Evolutionary conservation across 2,797 vertebrate genomes (phyloP), one percentile per base, ranked within the genome.

Genomic region (Amblyopsis hoosieri): DNA sequence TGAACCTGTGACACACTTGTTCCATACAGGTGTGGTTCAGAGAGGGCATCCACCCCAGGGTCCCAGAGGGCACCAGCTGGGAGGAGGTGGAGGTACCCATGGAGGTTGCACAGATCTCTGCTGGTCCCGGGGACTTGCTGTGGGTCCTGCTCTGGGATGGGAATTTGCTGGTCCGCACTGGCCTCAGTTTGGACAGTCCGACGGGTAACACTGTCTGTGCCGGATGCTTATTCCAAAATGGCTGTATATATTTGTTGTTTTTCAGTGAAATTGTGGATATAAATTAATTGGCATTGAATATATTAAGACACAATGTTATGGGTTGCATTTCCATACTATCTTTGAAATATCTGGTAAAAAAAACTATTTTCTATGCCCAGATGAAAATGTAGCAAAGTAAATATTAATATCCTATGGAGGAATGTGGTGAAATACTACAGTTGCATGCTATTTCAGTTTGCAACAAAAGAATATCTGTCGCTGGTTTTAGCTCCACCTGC

Each of bases 91-190:
- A 90, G 8, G 92, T 92, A 15, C 96, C 95, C 1, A 94, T 92
- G 61, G 97, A 99, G 79, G 96, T 93, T 47, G 93, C 94, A 42
- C 98, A 99, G 93, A 87, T 99, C 75, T 95, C 95, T 70, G 94
- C 93, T 0, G 96, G 98, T 2, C 96, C 97, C 0, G 92, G 94
- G 23, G 96, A 99, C 75, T 94, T 99, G 57, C 86, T 99, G n/a
- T 99, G 98, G 97, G 95, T 89, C 60, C 90, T 96, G 3, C 93
- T 98, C 33, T 99, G 97, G 97, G 97, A 99, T 67, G 98, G 98
- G 13, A 96, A 97, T 82, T 93, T 97, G 49, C 85, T 99, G 73
- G 95, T 95, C 77, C 94, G 98, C 19, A 95, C 93, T 45, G 96
- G 97, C 57, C 94, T 99, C 76, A 92, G 84, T 50, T 91, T 95